These are phyloP conservation scores for Troilus luridus DNA, from an alignment of 2,888 invertebrate species.

Conservation along the genomic window DNA sequence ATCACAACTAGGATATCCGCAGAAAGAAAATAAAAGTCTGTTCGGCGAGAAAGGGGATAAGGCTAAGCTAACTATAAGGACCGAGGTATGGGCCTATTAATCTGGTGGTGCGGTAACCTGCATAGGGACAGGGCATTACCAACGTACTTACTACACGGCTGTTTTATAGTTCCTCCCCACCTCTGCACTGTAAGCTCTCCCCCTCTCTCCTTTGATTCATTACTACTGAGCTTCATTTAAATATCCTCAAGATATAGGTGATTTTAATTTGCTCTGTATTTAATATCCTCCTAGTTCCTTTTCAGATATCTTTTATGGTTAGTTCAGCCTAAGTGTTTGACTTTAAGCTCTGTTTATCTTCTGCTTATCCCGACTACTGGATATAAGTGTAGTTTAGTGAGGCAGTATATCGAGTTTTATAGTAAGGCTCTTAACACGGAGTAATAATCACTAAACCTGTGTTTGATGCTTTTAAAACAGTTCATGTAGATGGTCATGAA, in stretches of 20 bases:
- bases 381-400: background rate
- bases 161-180: background rate
- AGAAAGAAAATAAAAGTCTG: background rate
- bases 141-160: background rate
- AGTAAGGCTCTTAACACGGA: background rate
- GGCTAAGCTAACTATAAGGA: slow-evolving; percentile 1
- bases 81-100: slow-evolving; percentile 20
- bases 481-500: too few species aligned
- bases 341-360: background rate
- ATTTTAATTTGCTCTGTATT: slow-evolving; percentile 1
- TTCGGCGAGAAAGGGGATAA: background rate
- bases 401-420: background rate
- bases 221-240: background rate
- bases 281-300: background rate
- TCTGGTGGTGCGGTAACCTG: background rate
- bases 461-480: background rate
- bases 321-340: background rate
- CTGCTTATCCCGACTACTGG: background rate
- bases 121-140: background rate
- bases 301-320: background rate
- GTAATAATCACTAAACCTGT: background rate
- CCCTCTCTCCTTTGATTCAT: background rate
- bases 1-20: slow-evolving; percentile 24
- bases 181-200: background rate
- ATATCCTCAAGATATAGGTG: background rate